Evolutionary conservation across 2,113 vertebrate species (phyloP).

Genomic region (Candoia aspera): DNA sequence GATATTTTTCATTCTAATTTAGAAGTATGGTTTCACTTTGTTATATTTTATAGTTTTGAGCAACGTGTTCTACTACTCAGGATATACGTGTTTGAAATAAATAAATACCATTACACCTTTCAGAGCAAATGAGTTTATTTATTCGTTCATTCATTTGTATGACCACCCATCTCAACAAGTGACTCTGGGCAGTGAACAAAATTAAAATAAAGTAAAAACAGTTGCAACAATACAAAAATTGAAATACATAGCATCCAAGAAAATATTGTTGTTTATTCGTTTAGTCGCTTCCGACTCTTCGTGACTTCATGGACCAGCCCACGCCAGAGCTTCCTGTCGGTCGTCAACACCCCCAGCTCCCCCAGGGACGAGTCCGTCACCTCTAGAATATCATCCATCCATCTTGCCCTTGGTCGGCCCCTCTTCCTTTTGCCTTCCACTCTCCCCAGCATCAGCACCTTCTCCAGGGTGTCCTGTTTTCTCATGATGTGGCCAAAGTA

Average conservation of each 20-base stretch:
- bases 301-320: too few species aligned
- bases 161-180: not conserved
- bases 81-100: conserved; percentile 6
- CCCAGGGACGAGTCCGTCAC: too few species aligned
- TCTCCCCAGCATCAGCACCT: too few species aligned
- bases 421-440: too few species aligned
- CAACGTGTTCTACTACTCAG: not conserved
- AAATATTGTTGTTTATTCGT: too few species aligned
- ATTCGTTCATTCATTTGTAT: not conserved
- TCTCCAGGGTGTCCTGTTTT: too few species aligned
- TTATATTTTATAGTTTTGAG: not conserved
- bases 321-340: too few species aligned
- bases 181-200: not conserved
- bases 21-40: not conserved
- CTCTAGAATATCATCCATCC: too few species aligned
- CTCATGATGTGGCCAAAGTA: too few species aligned
- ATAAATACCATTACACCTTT: conserved; percentile 34
- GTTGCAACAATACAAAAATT: not conserved
- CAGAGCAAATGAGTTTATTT: conserved; percentile 44
- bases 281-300: too few species aligned
- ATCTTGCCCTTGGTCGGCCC: too few species aligned
- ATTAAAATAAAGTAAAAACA: not conserved
- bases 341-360: too few species aligned
- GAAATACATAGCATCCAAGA: not conserved
- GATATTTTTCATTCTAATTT: not conserved